A percentile compares a stretch with the other conserved stretches of the same genome.
Evolutionary conservation across 1,140 invertebrate genomes (phyloP).

Genomic region (Hermetia illucens): DNA sequence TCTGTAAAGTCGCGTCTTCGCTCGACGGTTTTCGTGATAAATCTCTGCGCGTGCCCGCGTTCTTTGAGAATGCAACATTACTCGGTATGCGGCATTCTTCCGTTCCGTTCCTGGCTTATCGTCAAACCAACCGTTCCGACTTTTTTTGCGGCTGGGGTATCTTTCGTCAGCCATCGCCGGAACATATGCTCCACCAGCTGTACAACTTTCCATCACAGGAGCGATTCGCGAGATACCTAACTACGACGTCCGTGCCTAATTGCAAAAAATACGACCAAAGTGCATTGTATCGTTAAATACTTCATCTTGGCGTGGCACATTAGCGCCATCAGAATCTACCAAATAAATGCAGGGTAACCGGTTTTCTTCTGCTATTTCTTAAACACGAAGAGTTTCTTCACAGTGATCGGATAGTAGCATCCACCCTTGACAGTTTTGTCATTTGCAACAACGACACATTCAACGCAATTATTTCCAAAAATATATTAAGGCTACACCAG

Average conservation of each 20-base stretch:
- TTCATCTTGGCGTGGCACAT: constrained; percentile 79
- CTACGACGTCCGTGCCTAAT: constrained; percentile 89
- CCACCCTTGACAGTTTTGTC: constrained; percentile 95
- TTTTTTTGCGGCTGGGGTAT: too few relatives aligned
- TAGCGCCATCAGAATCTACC: constrained; percentile 86
- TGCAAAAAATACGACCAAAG: constrained; percentile 91
- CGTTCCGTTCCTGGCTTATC: too few relatives aligned
- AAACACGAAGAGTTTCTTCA: constrained; percentile 89
- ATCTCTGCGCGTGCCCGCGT: too few relatives aligned
- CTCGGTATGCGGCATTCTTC: too few relatives aligned
- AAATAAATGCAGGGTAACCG: constrained; percentile 81
- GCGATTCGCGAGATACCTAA: constrained; percentile 83
- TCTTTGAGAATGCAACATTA: too few relatives aligned
- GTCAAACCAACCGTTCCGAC: too few relatives aligned
- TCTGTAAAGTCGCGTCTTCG: too few relatives aligned
- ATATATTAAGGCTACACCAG: too few relatives aligned
- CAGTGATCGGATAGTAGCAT: constrained; percentile 86
- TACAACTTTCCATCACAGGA: constrained; percentile 91
- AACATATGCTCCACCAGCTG: constrained; percentile 91
- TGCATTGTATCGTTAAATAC: constrained; percentile 86
- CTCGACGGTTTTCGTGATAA: too few relatives aligned
- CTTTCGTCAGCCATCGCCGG: constrained; percentile 94
- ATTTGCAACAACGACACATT: constrained; percentile 85
- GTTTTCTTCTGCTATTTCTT: constrained; percentile 88
- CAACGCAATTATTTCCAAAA: too few relatives aligned